These are phyloP conservation scores for Drosophila nigromelanica DNA, from an alignment of 1,140 invertebrate genomes.

Conservation along the genomic window DNA sequence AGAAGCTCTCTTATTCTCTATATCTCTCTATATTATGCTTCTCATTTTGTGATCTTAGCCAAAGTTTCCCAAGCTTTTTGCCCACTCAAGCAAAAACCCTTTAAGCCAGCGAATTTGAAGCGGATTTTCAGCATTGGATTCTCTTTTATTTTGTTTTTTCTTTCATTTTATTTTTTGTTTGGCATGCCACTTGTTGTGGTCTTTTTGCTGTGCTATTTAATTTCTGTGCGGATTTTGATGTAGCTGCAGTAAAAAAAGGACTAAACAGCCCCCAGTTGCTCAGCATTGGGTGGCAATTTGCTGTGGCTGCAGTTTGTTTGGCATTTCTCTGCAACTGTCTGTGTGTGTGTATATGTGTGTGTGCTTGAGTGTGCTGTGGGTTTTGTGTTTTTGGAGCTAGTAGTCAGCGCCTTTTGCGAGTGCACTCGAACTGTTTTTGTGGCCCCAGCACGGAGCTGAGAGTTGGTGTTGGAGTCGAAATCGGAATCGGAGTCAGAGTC, in stretches of 20 bases:
- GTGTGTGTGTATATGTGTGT: background rate
- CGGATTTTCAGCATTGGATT: conserved; percentile 25
- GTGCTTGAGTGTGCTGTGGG: conserved; percentile 17
- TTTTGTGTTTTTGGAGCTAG: conserved; percentile 36
- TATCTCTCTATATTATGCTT: background rate
- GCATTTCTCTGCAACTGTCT: conserved; percentile 25
- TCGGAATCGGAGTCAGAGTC: conserved; percentile 2
- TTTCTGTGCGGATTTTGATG: conserved; percentile 50
- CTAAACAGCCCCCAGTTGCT: conserved; percentile 31
- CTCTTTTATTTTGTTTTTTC: conserved; percentile 6
- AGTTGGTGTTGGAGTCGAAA: conserved; percentile 19
- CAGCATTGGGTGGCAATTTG: conserved; percentile 52
- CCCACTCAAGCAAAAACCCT: conserved; percentile 13
- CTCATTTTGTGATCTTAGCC: conserved; percentile 8
- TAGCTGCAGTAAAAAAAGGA: conserved; percentile 49
- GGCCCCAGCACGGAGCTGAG: conserved; percentile 24
- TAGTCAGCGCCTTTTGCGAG: conserved; percentile 27
- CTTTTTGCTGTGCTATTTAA: conserved; percentile 52
- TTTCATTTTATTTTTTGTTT: conserved; percentile 4
- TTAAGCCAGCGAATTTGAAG: conserved; percentile 11
- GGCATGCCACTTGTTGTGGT: conserved; percentile 50
- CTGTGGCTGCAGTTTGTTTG: conserved; percentile 52
- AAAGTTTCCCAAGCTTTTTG: conserved; percentile 17
- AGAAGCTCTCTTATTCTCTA: background rate
- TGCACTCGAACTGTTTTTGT: conserved; percentile 39